A percentile compares a stretch with the other conserved stretches of the same genome.
phyloP scores from a whole-genome alignment of 2,888 invertebrate genomes.

The Lasioglossum lativentre region DNA sequence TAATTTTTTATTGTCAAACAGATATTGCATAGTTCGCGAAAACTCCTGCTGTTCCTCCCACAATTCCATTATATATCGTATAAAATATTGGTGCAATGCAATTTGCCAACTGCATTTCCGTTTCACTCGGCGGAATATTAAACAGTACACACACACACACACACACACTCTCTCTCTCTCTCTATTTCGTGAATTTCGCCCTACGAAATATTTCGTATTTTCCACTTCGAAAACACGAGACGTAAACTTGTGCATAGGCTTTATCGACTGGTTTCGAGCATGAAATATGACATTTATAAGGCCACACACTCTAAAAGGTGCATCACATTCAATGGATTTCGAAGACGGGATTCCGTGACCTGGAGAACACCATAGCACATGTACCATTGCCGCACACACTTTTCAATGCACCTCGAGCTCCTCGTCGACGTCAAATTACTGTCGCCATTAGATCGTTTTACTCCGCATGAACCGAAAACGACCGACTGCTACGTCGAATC shows the following conservation, averaged over 20 bases:
- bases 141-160: too few species aligned
- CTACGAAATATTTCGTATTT: conserved; percentile 21
- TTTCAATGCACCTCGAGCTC: not conserved
- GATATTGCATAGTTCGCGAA: not conserved
- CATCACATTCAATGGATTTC: conserved; percentile 30
- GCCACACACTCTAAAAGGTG: conserved; percentile 17
- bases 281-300: conserved; percentile 19
- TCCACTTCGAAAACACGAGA: not conserved
- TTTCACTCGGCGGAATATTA: not conserved
- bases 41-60: not conserved
- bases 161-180: not conserved
- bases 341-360: conserved; percentile 15
- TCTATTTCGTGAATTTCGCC: not conserved
- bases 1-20: not conserved
- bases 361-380: conserved; percentile 15
- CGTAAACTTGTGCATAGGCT: not conserved
- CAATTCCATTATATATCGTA: not conserved
- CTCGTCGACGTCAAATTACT: not conserved
- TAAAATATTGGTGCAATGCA: not conserved
- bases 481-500: not conserved
- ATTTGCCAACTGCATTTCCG: not conserved
- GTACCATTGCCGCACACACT: not conserved
- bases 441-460: conserved; percentile 4
- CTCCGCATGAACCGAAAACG: not conserved
- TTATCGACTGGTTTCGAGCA: conserved; percentile 19